A percentile compares a stretch with the other conserved stretches of the same genome.
Evolutionary conservation across 2,113 vertebrate genomes (phyloP).

Genomic region (Poecile atricapillus): DNA sequence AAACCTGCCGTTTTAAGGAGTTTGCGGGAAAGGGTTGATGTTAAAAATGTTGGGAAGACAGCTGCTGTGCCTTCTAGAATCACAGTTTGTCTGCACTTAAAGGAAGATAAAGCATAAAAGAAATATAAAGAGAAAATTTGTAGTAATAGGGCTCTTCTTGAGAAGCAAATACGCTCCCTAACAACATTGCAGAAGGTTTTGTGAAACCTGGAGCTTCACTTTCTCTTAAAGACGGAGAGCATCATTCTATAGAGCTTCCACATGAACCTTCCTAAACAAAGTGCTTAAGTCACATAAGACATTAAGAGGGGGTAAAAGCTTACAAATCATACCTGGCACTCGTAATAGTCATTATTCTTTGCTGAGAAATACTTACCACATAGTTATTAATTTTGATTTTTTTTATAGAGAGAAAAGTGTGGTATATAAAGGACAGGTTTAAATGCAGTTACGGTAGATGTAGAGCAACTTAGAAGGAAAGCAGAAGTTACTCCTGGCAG

Average conservation of each 20-base stretch:
- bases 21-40: background rate
- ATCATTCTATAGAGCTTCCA: background rate
- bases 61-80: background rate
- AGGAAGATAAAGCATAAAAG: background rate
- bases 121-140: background rate
- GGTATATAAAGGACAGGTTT: background rate
- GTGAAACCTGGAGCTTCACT: background rate
- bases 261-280: background rate
- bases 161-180: background rate
- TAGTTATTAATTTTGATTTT: background rate
- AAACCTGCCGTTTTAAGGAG: background rate
- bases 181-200: background rate
- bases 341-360: background rate
- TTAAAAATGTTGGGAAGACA: background rate
- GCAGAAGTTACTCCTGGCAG: background rate
- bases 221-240: background rate
- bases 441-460: background rate
- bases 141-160: background rate
- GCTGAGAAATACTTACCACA: background rate
- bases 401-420: background rate
- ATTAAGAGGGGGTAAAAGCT: background rate
- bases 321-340: background rate
- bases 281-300: background rate
- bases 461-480: background rate
- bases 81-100: background rate